Percentiles rank a stretch among this genome's conserved stretches.
These are phyloP conservation scores for Melitaea cinxia DNA, from an alignment of 1,140 invertebrate species.

Conservation along the genomic window DNA sequence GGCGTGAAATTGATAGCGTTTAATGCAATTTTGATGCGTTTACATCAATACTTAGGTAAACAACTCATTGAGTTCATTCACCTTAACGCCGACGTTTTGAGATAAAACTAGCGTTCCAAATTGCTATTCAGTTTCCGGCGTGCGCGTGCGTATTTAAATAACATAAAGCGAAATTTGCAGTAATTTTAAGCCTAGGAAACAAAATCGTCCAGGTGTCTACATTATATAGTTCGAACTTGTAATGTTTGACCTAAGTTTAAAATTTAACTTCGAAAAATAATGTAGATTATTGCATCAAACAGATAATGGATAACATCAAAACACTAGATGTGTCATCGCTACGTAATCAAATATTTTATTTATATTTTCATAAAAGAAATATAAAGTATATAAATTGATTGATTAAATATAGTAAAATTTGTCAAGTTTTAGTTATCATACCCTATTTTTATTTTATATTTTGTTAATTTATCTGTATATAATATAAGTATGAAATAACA, in stretches of 20 bases:
- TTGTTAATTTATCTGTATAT: too few relatives aligned
- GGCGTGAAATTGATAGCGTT: not conserved
- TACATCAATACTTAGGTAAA: constrained; percentile 1
- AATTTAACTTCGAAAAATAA: constrained; percentile 4
- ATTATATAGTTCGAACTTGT: constrained; percentile 8
- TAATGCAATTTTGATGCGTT: constrained; percentile 6
- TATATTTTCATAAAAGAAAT: too few relatives aligned
- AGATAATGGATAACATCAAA: not conserved
- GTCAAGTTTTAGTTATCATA: too few relatives aligned
- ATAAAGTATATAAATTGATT: too few relatives aligned
- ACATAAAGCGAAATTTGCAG: constrained; percentile 17
- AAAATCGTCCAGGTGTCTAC: not conserved
- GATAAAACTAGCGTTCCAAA: constrained; percentile 58
- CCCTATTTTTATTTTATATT: too few relatives aligned
- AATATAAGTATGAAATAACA: not conserved
- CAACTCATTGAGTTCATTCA: constrained; percentile 46
- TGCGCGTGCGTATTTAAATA: constrained; percentile 40
- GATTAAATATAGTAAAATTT: too few relatives aligned
- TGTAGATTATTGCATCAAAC: constrained; percentile 11
- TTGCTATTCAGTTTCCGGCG: constrained; percentile 55
- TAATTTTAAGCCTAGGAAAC: not conserved
- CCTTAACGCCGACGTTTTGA: constrained; percentile 59
- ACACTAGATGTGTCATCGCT: constrained; percentile 3
- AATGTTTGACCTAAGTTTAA: constrained; percentile 24
- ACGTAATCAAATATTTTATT: too few relatives aligned